A percentile compares a stretch with the other conserved stretches of the same genome.
These are phyloP conservation scores for Ranitomeya variabilis DNA, from an alignment of 2,113 vertebrate species.

Conservation along the genomic window DNA sequence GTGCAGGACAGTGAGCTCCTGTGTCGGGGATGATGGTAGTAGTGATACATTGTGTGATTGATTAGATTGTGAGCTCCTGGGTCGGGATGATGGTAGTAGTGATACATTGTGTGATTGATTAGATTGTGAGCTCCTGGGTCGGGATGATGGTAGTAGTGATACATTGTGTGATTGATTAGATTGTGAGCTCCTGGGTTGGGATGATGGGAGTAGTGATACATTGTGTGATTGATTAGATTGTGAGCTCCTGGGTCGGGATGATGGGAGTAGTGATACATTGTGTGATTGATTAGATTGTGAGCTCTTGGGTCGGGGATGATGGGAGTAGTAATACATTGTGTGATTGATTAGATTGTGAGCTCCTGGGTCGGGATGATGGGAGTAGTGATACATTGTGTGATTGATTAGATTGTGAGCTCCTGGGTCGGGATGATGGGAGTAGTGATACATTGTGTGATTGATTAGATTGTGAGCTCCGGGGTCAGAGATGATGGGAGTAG, in stretches of 20 bases:
- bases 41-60: no score
- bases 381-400: no score
- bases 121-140: not conserved
- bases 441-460: no score
- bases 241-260: not conserved
- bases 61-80: no score
- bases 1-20: no score
- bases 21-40: no score
- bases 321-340: not conserved
- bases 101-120: not conserved
- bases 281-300: not conserved
- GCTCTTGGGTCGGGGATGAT: not conserved
- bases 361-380: no score
- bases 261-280: not conserved
- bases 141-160: not conserved
- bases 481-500: no score
- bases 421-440: no score
- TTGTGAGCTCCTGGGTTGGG: not conserved
- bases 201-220: conserved; percentile 1
- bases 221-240: not conserved
- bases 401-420: no score
- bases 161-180: not conserved
- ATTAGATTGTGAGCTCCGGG: no score
- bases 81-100: no score
- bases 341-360: not conserved